phyloP scores from a whole-genome alignment of 2,113 vertebrate species.

The Megaleporinus macrocephalus region DNA sequence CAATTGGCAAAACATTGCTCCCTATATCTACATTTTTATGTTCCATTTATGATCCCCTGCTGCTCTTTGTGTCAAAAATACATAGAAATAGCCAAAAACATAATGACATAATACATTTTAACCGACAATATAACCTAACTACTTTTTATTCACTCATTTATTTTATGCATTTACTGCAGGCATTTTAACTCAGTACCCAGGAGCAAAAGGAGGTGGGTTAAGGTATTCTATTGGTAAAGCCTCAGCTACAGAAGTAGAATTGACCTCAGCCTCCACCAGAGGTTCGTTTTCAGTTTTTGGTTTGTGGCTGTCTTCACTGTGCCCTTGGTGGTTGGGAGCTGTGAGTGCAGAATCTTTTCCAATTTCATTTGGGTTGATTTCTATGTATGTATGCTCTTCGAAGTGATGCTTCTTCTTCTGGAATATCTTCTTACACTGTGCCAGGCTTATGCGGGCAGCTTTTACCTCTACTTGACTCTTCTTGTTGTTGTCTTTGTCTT shows the following conservation, averaged over 20 bases:
- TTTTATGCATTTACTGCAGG: too few relatives aligned
- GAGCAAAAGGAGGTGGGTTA: slow-evolving; percentile 53
- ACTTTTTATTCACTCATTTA: too few relatives aligned
- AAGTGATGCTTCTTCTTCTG: slow-evolving; percentile 54
- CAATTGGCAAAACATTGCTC: too few relatives aligned
- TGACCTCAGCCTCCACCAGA: neutral
- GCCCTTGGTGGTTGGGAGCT: slow-evolving; percentile 56
- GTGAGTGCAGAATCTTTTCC: neutral
- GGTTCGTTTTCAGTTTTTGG: neutral
- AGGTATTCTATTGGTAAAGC: slow-evolving; percentile 33
- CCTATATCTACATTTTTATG: too few relatives aligned
- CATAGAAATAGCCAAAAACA: too few relatives aligned
- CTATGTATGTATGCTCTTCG: slow-evolving; percentile 46
- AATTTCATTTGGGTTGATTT: slow-evolving; percentile 35
- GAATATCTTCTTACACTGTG: slow-evolving; percentile 68
- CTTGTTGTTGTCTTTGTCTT: slow-evolving; percentile 7
- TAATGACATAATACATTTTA: too few relatives aligned
- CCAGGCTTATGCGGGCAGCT: slow-evolving; percentile 56
- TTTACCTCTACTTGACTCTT: slow-evolving; percentile 51
- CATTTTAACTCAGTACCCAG: slow-evolving; percentile 35
- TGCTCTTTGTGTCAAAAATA: too few relatives aligned
- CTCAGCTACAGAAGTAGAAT: neutral
- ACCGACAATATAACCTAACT: too few relatives aligned
- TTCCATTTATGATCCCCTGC: too few relatives aligned
- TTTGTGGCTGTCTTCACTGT: neutral